Base-by-base conservation (phyloP, 2,888 invertebrate genomes). In the Onthophagus sagittarius region DNA sequence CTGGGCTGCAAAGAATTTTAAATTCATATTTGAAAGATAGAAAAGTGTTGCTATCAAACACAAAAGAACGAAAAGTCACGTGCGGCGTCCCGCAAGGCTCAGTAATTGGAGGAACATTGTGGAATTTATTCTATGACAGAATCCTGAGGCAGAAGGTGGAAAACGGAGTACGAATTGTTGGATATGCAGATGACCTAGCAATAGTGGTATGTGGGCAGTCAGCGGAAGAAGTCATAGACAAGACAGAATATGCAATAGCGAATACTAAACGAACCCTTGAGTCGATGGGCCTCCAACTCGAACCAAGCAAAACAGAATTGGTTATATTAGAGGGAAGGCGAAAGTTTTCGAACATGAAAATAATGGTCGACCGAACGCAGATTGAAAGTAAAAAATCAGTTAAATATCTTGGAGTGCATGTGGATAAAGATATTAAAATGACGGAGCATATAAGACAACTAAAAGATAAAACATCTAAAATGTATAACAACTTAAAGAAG, bases 341-440 rank as follows among this genome's bases (percentile, higher is more conserved):
- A 14, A 69, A 31, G n/a, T 14, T 7, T 9, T 31, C 23, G 31
- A 0, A 15, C 4, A 23, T 32, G 0, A 11, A 0, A 6, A 33
- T 69, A 15, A 15, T 7, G 9, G 15, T 69, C 7, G 14, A 6
- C 9, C 64, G 62, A n/a, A 33, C 4, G 32, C 13, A 13, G 9
- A 65, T 70, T 5, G 7, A 14, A 2, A 53, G 15, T 11, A 13
- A 9, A 6, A 71, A 33, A 31, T 69, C 70, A 32, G 11, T 73
- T 3, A 73, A 71, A n/a, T 73, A 73, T 63, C 63, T 73, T n/a
- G 73, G 71, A 11, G 73, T 73, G 0, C 14, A 71, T 0, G n/a
- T 73, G n/a, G 70, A 67, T n/a, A 33, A 69, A 11, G n/a, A 63
- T 53, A 1, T 31, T 23, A 15, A 2, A 1, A 7, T 73, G 64